Conservation (phyloP, 2,888 invertebrate genomes). For the Bugulina stolonifera region DNA sequence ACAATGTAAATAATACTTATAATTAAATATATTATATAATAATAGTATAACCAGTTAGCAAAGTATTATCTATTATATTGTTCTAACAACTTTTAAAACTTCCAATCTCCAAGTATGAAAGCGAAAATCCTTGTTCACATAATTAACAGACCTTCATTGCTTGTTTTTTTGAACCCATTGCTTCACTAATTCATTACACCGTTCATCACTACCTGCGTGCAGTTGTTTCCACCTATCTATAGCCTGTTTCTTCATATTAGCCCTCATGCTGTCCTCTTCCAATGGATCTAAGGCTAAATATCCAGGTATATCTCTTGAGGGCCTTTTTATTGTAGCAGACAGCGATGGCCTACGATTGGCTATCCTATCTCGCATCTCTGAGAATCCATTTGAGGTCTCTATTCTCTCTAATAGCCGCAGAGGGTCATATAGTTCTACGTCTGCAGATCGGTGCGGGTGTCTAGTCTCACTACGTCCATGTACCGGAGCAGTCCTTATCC, state of each 20-base stretch:
- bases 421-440: neutral
- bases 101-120: neutral
- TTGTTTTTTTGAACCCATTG: neutral
- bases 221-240: neutral
- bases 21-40: too few species aligned
- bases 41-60: too few species aligned
- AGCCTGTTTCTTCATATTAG: slow-evolving; percentile 14
- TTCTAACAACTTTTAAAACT: too few species aligned
- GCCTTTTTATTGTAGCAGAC: neutral
- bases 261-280: neutral
- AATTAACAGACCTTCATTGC: too few species aligned
- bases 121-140: neutral
- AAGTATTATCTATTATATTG: too few species aligned
- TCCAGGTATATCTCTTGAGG: neutral
- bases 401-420: neutral
- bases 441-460: neutral
- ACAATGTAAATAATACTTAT: too few species aligned
- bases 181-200: neutral
- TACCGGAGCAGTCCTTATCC: slow-evolving; percentile 11
- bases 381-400: slow-evolving; percentile 15
- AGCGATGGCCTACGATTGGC: neutral
- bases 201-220: slow-evolving; percentile 11
- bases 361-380: neutral
- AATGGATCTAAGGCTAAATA: slow-evolving; percentile 20
- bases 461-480: neutral